Base-by-base conservation (phyloP, 2,797 vertebrate genomes). In the Notolepis coatsorum region DNA sequence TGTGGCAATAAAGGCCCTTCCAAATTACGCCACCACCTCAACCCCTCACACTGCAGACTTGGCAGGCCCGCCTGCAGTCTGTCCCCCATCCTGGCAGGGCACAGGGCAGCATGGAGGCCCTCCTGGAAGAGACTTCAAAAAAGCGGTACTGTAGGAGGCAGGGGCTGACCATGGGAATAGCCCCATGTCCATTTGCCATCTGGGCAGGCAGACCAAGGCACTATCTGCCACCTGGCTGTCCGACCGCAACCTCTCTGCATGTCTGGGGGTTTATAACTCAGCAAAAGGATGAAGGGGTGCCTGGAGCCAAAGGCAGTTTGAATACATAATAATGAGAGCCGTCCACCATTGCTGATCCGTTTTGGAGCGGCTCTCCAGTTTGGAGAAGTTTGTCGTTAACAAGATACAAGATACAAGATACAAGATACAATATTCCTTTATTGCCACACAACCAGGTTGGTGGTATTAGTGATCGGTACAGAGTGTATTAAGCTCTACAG, bases 11-110 rank as follows among this genome's bases (percentile, higher is more conserved):
- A 15, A 59, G 49, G 28, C 51, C 53, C 7, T n/a, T 49, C 58
- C 46, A 23, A 45, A 55, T 24, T n/a, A 71, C 59, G 65, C 59
- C 68, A 53, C 20, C 1, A 13, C 60, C 33, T 64, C 31, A 18
- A 4, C 30, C 57, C 56, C 54, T 68, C 9, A 3, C 70, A 74
- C 52, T 38, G 38, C 33, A 41, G 23, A 37, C 50, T 84, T 82
- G 83, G 85, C 83, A 50, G 28, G 61, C 24, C 71, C 51, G 74
- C 17, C 42, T 38, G 38, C 80, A 70, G 67, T 81, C 84, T 84
- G 74, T 73, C 46, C 31, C 43, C 62, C 35, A 62, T 5, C 58
- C 71, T 52, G 20, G 20, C 20, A 54, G 59, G 58, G 60, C 46
- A 50, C 17, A 65, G 77, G 64, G 71, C 63, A 59, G 66, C 54